Percentiles rank a stretch among this genome's conserved stretches.
Conservation (phyloP, 2,113 vertebrate species). For the Apodemus sylvaticus region DNA sequence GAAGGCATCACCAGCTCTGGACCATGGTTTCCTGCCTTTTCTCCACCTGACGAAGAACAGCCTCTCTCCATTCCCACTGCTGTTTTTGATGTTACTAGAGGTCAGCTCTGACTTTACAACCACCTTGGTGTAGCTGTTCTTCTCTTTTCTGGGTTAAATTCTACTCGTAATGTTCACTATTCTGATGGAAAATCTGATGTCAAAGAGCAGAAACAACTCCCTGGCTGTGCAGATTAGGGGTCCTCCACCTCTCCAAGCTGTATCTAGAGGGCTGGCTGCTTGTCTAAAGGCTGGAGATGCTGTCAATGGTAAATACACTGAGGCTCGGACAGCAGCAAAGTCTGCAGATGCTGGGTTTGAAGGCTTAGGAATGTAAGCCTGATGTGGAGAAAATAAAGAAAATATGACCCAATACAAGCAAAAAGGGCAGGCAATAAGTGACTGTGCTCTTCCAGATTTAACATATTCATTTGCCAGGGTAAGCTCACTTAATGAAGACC, state of each 20-base stretch:
- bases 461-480: constrained; percentile 10
- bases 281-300: neutral
- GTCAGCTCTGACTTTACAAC: neutral
- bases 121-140: neutral
- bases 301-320: neutral
- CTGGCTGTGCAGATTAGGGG: accelerated
- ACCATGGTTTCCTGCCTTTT: neutral
- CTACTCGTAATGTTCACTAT: neutral
- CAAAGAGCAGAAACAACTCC: neutral
- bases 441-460: neutral
- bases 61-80: neutral
- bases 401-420: neutral
- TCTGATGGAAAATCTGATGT: neutral
- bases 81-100: neutral
- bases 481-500: constrained; percentile 56
- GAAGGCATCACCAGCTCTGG: neutral
- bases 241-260: neutral
- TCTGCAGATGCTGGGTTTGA: neutral
- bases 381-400: constrained; percentile 5
- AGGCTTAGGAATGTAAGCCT: constrained; percentile 2
- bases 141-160: neutral
- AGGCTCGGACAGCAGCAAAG: neutral
- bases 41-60: accelerated
- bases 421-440: constrained; percentile 6
- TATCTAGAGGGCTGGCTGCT: neutral